Conservation (phyloP, 37 sponge, comb jelly and placozoan species). For the Chondrilla cf. caribensis region DNA sequence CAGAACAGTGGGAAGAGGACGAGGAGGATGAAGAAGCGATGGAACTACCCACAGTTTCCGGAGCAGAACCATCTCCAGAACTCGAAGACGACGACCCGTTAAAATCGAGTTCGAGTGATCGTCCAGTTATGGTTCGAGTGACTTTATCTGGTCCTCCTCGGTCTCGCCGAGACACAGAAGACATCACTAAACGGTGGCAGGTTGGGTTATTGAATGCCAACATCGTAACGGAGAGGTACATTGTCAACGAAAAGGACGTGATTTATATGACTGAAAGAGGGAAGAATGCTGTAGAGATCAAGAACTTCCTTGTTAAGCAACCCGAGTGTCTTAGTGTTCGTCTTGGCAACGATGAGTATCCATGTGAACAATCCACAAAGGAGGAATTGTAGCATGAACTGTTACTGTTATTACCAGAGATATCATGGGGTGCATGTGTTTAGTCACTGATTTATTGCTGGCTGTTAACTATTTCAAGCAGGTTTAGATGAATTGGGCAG, state of each 20-base stretch:
- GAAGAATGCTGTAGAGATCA: slow-evolving; percentile 48
- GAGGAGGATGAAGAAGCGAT: not conserved
- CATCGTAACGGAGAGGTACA: slow-evolving; percentile 36
- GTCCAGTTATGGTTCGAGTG: not conserved
- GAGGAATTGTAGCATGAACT: not conserved
- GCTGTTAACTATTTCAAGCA: not conserved
- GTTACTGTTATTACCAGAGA: not conserved
- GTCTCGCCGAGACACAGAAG: slow-evolving; percentile 29
- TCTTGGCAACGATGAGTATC: slow-evolving; percentile 41
- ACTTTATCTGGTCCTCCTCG: slow-evolving; percentile 8
- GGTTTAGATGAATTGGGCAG: too few species aligned
- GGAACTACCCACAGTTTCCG: too few species aligned
- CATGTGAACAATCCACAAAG: slow-evolving; percentile 3
- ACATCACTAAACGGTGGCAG: slow-evolving; percentile 43
- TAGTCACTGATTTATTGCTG: not conserved
- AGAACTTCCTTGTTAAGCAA: slow-evolving; percentile 57
- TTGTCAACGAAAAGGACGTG: slow-evolving; percentile 35
- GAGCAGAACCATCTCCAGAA: not conserved
- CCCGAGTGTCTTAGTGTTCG: slow-evolving; percentile 48
- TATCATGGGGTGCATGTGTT: not conserved
- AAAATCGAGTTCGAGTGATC: not conserved
- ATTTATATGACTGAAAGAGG: slow-evolving; percentile 46
- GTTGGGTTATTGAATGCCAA: slow-evolving; percentile 53
- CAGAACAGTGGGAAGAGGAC: slow-evolving; percentile 8
- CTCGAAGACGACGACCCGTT: not conserved